Base-by-base conservation (phyloP, 1,140 invertebrate genomes). In the Aethina tumida region DNA sequence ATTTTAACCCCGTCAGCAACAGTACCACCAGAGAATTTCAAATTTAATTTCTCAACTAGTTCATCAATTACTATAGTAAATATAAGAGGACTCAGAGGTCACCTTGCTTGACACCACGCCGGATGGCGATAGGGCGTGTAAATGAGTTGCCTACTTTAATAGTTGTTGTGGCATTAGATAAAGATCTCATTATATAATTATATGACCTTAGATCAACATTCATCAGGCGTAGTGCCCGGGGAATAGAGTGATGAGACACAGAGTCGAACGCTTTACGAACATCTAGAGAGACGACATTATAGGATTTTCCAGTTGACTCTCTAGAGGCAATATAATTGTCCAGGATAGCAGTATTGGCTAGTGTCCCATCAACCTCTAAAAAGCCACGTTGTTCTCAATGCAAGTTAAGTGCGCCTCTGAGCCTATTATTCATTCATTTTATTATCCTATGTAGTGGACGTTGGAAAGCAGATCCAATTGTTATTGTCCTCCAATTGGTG, bases 61-160 rank as follows among this genome's bases (percentile, higher is more conserved):
- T 57, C 43, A 28, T 72, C 64, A 25, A 71, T 52, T 0, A 62
- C 60, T 18, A 65, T 27, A 40, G 69, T 71, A 37, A 71, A 73
- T 2, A 71, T 46, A 2, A 68, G 12, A 0, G 67, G 64, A 0
- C 56, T 62, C 2, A 72, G 49, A 0, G 68, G 34, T 72, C 68
- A 0, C 71, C 69, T 39, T 72, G 70, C 25, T 65, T 60, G 1
- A 70, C 68, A 0, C 68, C 69, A 14, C 53, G 44, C 0, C 47
- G 46, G 4, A 61, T 46, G 5, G 19, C 28, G 5, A 58, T 49
- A 43, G 39, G 43, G 2, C 26, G 20, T 25, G 50, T 53, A 10
- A 12, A 10, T 2, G 34, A 27, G 0, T 38, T 30, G n/a, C 36
- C 36, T 0, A 54, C 41, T 21, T 44, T 35, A 10, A 52, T 33